Evolutionary conservation across 2,888 invertebrate species (phyloP), one percentile per base, ranked within the genome.

Genomic region (Hypena proboscidalis): DNA sequence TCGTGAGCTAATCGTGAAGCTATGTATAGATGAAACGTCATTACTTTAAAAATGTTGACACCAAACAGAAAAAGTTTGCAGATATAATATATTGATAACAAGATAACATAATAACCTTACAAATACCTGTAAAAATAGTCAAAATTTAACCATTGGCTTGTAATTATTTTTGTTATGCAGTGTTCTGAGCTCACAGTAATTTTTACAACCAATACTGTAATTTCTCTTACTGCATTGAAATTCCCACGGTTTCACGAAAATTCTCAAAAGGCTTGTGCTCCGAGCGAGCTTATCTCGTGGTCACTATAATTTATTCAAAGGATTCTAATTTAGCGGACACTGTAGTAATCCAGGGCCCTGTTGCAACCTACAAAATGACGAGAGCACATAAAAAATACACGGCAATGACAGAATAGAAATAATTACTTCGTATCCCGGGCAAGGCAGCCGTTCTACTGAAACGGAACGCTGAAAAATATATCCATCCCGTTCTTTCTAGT

Each of bases 401-500:
- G 80, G 83, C 85, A 88, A 89, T 90, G 90, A 90, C 88, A 90
- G 85, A 90, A 90, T 88, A 85, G 83, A 90, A 91, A 91, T 91
- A 91, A 91, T 91, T 91, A 91, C 88, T 87, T 81, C 85, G 86
- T 89, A 87, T 90, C 89, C 90, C 89, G 86, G 90, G 88, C 84
- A 84, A 85, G 83, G 83, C 85, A 80, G 77, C 74, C 72, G 79
- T 81, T 75, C 71, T 53, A 49, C 59, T 66, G 53, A 64, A 74
- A 65, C 54, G 58, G 49, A 55, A 43, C 61, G 37, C 50, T 67
- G 64, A 75, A 74, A 80, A 70, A 65, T 80, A 80, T 71, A 67
- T 45, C 77, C 58, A 45, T 85, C 86, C 66, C 67, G 42, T 70
- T 89, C 74, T 47, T 47, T 46, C 58, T 33, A 53, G 63, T 65